Base-by-base conservation (phyloP, 2,113 vertebrate genomes). In the Clarias magur region DNA sequence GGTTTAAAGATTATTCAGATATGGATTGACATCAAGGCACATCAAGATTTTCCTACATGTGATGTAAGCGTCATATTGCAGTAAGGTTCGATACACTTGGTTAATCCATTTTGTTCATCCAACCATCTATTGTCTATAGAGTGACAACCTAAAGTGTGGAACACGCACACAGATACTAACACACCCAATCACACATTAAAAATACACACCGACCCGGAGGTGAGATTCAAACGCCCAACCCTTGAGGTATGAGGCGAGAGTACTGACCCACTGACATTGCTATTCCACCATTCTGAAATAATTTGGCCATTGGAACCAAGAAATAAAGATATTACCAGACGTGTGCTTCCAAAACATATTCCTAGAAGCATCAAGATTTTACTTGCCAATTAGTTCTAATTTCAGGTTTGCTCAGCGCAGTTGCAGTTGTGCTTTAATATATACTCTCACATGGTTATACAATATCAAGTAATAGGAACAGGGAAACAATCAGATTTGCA, bases 401-500 rank as follows among this genome's bases (percentile, higher is more conserved):
- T 38, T 76, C 19, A 34, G 21, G 12, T 59, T 59, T 59, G 13
- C 13, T 78, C 15, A 54, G 0, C 19, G 12, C 48, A 27, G 53
- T 34, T 25, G 12, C 63, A 27, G 53, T 34, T 59, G 34, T 85
- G 34, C 23, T 60, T 30, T 76, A 25, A 60, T 53, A 56, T 10
- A 13, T 62, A n/a, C 25, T 25, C n/a, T 7, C 7, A 67, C 59
- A 67, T 34, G 42, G 25, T 84, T 63, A 53, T 25, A 34, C n/a
- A 54, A 79, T 79, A 63, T 63, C 84, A 65, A 65, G n/a, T 21
- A n/a, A 73, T 42, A 42, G 34, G 30, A 82, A 59, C 65, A 80
- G 85, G 80, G 80, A 75, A 42, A 82, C 23, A 62, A 48, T 73
- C 34, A 83, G 27, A 75, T 63, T 73, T 42, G 63, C 54, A 67